Base-by-base conservation (phyloP, 2,797 vertebrate species). In the Sebastes cheni region DNA sequence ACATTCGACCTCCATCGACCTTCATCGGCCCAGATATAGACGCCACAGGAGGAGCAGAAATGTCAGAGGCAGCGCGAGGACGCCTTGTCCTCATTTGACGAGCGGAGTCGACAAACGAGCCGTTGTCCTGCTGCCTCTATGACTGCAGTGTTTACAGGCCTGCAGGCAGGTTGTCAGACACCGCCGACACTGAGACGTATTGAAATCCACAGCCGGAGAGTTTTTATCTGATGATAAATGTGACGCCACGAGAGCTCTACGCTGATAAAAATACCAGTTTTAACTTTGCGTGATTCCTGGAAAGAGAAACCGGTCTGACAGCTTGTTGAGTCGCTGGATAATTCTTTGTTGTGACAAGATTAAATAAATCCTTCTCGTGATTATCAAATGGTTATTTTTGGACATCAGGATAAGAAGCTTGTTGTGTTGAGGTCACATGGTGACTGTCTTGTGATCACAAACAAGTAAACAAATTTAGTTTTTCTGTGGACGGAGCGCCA, bases 51-150 rank as follows among this genome's bases (percentile, higher is more conserved):
- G 81, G 71, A 85, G 70, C 72, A 32, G 46, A 79, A 85, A 89
- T 80, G 88, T 91, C 89, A 85, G 80, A 65, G 80, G 84, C 79
- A 39, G 61, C 34, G 34, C 14, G 77, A 90, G 69, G 74, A 77
- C 13, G 8, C 6, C 16, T 59, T 39, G 74, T 74, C 79, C 82
- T 73, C 34, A 7, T 83, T 81, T 72, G 76, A 86, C 39, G 12
- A 59, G 73, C 67, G 3, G 2, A 55, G 55, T 54, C 23, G 50
- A 86, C 82, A 91, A 84, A 72, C 11, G 23, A 65, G 71, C 30
- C 14, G 55, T 85, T 87, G 83, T 90, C 84, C 75, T 9, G 64
- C 79, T 36, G 81, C 79, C 54, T 72, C 77, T 42, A 29, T 58
- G 84, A 32, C 69, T 69, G 30, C 34, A 6, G 67, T 34, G 85